These are phyloP conservation scores for Drosophila mimica DNA, from an alignment of 2,888 invertebrate genomes.

Conservation along the genomic window DNA sequence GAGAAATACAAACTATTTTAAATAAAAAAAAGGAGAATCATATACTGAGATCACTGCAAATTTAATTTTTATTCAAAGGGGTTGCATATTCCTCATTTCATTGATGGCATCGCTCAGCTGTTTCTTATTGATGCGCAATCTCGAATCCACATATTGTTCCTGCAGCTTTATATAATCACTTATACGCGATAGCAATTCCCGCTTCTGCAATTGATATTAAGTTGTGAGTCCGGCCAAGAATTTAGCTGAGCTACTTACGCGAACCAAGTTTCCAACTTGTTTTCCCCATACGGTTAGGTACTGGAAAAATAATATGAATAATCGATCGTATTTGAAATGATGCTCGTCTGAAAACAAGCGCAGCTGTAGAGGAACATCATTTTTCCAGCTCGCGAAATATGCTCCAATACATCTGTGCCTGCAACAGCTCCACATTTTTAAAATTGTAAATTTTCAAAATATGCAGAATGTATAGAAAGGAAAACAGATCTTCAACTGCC, in stretches of 20 bases:
- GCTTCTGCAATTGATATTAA: conserved; percentile 24
- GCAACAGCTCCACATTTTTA: conserved; percentile 27
- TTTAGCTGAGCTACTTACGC: conserved; percentile 18
- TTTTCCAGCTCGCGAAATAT: background rate
- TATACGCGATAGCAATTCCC: conserved; percentile 28
- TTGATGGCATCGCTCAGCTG: conserved; percentile 13
- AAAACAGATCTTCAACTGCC: conserved; percentile 2
- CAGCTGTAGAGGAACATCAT: conserved; percentile 8
- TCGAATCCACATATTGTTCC: conserved; percentile 24
- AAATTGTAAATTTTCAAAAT: conserved; percentile 3
- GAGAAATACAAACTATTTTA: conserved; percentile 73
- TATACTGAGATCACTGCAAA: conserved; percentile 3
- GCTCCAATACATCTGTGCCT: conserved; percentile 24
- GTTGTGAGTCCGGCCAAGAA: background rate
- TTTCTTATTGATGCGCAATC: conserved; percentile 18
- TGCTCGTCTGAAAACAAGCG: conserved; percentile 25
- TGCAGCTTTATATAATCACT: conserved; percentile 35
- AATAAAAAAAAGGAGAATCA: conserved; percentile 52
- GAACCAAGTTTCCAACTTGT: conserved; percentile 28
- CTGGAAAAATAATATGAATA: background rate
- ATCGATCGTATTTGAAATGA: background rate
- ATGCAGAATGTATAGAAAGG: background rate
- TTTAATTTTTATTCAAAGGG: background rate
- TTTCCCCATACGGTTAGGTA: conserved; percentile 17
- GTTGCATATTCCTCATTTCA: background rate